Evolutionary conservation across 2,888 invertebrate genomes (phyloP).

Genomic region (Oscheius sp.): DNA sequence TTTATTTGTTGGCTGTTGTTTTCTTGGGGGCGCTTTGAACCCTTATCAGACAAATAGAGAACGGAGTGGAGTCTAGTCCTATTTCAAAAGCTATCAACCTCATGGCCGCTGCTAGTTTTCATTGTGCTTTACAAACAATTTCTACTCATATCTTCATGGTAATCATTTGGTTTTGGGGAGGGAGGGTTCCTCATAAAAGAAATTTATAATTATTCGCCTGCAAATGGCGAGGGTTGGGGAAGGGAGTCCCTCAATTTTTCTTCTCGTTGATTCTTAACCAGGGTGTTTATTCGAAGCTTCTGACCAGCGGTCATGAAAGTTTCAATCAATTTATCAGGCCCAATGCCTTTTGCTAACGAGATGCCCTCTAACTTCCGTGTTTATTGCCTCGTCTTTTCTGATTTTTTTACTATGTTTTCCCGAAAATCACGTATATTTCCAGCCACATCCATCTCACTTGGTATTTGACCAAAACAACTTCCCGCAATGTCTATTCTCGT

Average conservation of each 20-base stretch:
- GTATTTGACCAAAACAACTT: constrained; percentile 1
- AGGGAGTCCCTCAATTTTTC: no score
- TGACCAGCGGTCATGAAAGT: no score
- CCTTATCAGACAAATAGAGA: constrained; percentile 7
- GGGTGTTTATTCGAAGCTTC: neutral
- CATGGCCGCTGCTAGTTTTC: neutral
- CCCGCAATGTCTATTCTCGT: constrained; percentile 27
- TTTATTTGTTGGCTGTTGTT: neutral
- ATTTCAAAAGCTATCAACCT: constrained; percentile 1
- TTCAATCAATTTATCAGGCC: neutral
- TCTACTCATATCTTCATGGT: no score
- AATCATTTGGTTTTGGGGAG: no score
- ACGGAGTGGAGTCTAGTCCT: constrained; percentile 14
- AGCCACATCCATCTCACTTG: neutral
- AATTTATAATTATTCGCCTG: no score
- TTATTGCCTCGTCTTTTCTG: neutral
- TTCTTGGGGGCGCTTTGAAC: constrained; percentile 3
- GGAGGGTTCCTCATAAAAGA: no score
- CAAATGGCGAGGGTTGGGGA: no score
- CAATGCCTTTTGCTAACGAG: neutral
- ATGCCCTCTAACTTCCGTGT: neutral
- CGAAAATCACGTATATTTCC: neutral
- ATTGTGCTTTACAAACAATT: no score
- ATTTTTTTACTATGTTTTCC: neutral
- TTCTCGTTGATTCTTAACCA: no score